These are phyloP conservation scores for Lobophora halterata DNA, from an alignment of 2,888 invertebrate species.

Conservation along the genomic window DNA sequence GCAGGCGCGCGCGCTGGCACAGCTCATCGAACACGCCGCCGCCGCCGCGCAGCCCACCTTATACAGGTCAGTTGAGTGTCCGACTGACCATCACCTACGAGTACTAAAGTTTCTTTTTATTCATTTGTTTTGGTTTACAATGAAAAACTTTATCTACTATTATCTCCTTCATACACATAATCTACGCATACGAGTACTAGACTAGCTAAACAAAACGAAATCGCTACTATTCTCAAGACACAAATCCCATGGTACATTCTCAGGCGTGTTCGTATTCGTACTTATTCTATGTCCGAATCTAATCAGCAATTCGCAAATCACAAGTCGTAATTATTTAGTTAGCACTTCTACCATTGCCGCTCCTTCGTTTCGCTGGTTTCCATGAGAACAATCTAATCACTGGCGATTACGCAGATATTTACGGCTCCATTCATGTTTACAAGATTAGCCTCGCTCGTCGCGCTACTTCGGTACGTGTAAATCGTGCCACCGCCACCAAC, in stretches of 20 bases:
- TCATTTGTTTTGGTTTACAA: too few species aligned
- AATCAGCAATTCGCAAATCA: conserved; percentile 24
- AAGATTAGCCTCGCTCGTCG: conserved; percentile 17
- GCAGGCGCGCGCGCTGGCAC: conserved; percentile 89
- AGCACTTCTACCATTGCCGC: conserved; percentile 27
- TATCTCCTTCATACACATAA: too few species aligned
- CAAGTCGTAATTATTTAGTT: conserved; percentile 25
- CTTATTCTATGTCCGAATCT: conserved; percentile 23
- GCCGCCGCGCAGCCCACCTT: conserved; percentile 76
- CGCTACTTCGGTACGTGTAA: conserved; percentile 47
- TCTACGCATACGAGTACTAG: too few species aligned
- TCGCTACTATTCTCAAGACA: not conserved
- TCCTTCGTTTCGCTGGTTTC: conserved; percentile 30
- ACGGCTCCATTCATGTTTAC: conserved; percentile 29
- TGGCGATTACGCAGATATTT: conserved; percentile 30
- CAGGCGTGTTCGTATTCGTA: conserved; percentile 11
- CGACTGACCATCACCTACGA: not conserved
- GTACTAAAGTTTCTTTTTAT: too few species aligned
- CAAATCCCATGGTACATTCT: conserved; percentile 10
- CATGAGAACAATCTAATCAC: conserved; percentile 34
- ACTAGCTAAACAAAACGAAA: too few species aligned
- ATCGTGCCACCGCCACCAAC: conserved; percentile 35
- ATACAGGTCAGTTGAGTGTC: conserved; percentile 79
- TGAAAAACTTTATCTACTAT: too few species aligned
- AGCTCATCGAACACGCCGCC: conserved; percentile 86